These are phyloP conservation scores for Muschampia plurimacula DNA, from an alignment of 2,888 invertebrate species.

Conservation along the genomic window DNA sequence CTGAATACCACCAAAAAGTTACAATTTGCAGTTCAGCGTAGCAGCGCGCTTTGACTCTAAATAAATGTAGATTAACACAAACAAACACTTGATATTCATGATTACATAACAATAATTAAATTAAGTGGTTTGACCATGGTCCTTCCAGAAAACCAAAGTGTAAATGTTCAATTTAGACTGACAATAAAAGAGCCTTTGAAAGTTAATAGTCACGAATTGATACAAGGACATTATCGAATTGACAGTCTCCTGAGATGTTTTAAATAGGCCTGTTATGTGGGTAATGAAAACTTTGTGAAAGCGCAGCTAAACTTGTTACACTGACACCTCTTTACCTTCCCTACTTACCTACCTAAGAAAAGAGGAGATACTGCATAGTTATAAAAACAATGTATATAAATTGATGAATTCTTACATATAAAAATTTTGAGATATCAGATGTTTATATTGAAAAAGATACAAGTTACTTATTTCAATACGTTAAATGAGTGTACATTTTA, in stretches of 20 bases:
- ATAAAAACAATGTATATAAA: no score
- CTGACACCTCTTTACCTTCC: neutral
- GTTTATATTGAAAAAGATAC: no score
- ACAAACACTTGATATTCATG: constrained; percentile 10
- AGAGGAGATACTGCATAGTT: no score
- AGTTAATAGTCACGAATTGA: constrained; percentile 66
- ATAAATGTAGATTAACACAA: constrained; percentile 15
- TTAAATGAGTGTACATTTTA: no score
- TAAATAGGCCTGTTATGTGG: constrained; percentile 36
- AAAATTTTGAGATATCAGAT: no score
- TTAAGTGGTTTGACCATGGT: constrained; percentile 33
- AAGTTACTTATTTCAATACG: no score
- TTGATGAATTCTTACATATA: no score
- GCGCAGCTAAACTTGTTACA: neutral
- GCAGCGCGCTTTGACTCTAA: neutral
- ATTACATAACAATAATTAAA: constrained; percentile 12
- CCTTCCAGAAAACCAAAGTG: constrained; percentile 11
- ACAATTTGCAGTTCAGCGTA: no score
- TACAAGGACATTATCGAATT: constrained; percentile 64
- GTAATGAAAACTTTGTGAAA: constrained; percentile 2
- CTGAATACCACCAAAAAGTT: no score
- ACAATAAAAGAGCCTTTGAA: constrained; percentile 60
- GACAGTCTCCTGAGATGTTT: constrained; percentile 44
- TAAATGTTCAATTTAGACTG: constrained; percentile 27
- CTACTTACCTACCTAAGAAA: neutral